A percentile compares a stretch with the other conserved stretches of the same genome.
These are phyloP conservation scores for Drosophila gaucha DNA, from an alignment of 2,888 invertebrate genomes.

Conservation along the genomic window DNA sequence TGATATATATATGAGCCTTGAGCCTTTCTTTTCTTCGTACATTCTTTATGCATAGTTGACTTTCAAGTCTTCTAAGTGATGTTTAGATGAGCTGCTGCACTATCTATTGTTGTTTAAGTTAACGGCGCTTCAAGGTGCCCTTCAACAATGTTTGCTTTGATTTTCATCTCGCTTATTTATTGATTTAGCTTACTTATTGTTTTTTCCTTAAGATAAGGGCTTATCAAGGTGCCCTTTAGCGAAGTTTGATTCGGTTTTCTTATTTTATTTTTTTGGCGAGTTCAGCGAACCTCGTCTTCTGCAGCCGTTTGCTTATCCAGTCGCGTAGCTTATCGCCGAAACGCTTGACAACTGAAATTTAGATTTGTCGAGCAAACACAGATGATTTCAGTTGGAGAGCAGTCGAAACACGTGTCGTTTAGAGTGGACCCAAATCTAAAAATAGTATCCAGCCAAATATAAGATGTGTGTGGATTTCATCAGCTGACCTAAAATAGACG, in stretches of 20 bases:
- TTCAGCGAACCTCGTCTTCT: slow-evolving; percentile 30
- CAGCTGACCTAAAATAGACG: slow-evolving; percentile 52
- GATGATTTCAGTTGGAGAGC: neutral
- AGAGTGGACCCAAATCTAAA: slow-evolving; percentile 39
- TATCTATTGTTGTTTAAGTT: neutral
- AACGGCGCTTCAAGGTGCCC: neutral
- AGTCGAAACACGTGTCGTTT: slow-evolving; percentile 11
- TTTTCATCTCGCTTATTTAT: neutral
- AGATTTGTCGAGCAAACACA: slow-evolving; percentile 15
- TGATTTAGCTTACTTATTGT: too few relatives aligned
- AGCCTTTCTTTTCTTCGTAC: too few relatives aligned
- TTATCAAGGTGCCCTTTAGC: slow-evolving; percentile 17
- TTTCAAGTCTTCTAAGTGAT: too few relatives aligned
- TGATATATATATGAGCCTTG: too few relatives aligned
- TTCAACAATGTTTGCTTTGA: neutral
- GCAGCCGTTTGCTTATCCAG: slow-evolving; percentile 17
- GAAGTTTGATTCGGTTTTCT: neutral
- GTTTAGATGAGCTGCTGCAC: too few relatives aligned
- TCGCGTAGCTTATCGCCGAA: slow-evolving; percentile 22
- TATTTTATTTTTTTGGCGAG: slow-evolving; percentile 1
- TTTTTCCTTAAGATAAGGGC: neutral
- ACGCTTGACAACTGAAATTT: slow-evolving; percentile 18
- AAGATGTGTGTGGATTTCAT: slow-evolving; percentile 39
- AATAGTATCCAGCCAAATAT: slow-evolving; percentile 39
- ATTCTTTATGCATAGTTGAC: too few relatives aligned